Base-by-base conservation (phyloP, 2,113 vertebrate genomes). In the Cryptomyrus ogoouensis region DNA sequence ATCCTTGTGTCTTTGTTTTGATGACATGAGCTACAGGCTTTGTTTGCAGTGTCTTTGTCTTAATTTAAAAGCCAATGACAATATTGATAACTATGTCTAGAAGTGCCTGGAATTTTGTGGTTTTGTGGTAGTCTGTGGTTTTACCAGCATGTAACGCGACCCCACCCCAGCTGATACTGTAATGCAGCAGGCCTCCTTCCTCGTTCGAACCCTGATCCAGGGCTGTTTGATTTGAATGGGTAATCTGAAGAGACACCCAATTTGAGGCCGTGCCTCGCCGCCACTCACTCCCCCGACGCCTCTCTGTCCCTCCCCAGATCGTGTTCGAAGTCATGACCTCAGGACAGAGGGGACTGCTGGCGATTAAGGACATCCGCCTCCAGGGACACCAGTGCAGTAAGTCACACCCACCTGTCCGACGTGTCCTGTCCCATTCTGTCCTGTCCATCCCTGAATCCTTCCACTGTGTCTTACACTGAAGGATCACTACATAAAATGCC, bases 361-460 rank as follows among this genome's bases (percentile, higher is more conserved):
- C 98, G 92, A 96, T 99, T 91, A 98, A 97, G 93, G 98, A 99
- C 94, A 97, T 99, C 89, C 96, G 96, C 80, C 97, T 99, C 90
- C 95, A 98, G 95, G 97, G 98, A 93, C 98, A 99, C 93, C 97
- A 98, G 12, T 99, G 98, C 91, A 96, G 98, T 99, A 96, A 98
- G 98, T 96, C 91, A 17, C 19, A 1, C 27, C 15, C 35, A 42
- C 27, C 17, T 24, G n/a, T 49, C 80, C 24, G 2, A n/a, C 83
- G 0, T 13, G 46, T 66, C 62, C 62, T 31, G 10, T 70, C n/a
- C 31, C 12, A 21, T 46, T 6, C 15, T 46, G 70, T 39, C 39
- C 44, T n/a, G 83, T 19, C 35, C 13, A 1, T 66, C 70, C 35
- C 15, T 9, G 27, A 39, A 5, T 19, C 70, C 15, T 39, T 74